Base-by-base conservation (phyloP, 1,140 invertebrate genomes). In the Calliopsis andreniformis region DNA sequence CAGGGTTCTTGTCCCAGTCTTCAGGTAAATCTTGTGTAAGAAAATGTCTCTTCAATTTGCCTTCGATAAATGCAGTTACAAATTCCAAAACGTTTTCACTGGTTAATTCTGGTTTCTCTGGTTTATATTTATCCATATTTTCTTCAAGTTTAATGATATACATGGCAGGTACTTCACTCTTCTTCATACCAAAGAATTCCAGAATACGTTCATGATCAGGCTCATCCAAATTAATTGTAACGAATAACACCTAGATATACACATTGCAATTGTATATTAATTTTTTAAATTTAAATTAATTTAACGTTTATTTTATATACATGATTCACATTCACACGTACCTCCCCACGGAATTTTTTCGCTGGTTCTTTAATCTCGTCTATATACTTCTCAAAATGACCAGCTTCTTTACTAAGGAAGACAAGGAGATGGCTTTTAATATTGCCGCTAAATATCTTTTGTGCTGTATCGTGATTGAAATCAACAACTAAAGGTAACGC, bases 71-170 rank as follows among this genome's bases (percentile, higher is more conserved):
- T 43, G 94, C 94, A 84, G 95, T 93, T 10, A 99, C 96, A 93
- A 99, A 99, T 83, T 95, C 90, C 89, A 95, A 94, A 69, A 99
- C 93, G 87, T 95, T 94, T 80, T 97, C 96, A 43, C 94, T 93
- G 30, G 93, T 94, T 35, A 99, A 92, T 81, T 98, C 98, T 47
- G 93, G 89, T 43, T 92, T 94, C 63, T 95, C 94, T 45, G 99
- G 99, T 91, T 99, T 99, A 94, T 96, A 99, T 92, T 99, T 99
- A 87, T 96, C 95, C 98, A 99, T 99, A 88, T 99, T 98, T 87
- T 99, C 97, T 92, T 98, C 97, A 58, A 99, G 92, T 72, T 96
- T 95, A 89, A 99, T 99, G 56, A 99, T 93, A 86, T 99, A 95
- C 89, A 99, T 96, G 12, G 97, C 95, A 16, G 99, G 99, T 14